Percentiles rank a stretch among this genome's conserved stretches.
Conservation (phyloP, 2,113 vertebrate genomes). For the Columbina picui region DNA sequence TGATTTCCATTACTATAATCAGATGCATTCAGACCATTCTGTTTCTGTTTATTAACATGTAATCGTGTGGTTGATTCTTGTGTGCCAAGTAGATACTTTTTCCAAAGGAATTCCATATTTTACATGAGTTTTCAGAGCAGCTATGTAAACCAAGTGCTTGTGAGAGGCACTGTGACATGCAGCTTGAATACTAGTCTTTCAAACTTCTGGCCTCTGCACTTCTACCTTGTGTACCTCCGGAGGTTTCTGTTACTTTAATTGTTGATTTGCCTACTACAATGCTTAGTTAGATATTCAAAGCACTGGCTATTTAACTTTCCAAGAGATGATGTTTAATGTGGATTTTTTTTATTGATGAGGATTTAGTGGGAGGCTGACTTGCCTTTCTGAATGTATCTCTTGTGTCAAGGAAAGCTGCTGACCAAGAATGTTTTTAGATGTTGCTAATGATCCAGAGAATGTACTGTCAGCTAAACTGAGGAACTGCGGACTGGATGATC, state of each 20-base stretch:
- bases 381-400: background rate
- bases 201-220: background rate
- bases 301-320: background rate
- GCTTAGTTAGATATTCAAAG: background rate
- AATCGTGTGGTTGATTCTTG: slow-evolving; percentile 4
- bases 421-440: slow-evolving; percentile 28
- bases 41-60: slow-evolving; percentile 18
- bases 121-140: background rate
- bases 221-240: background rate
- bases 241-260: background rate
- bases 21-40: slow-evolving; percentile 18
- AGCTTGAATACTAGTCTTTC: background rate
- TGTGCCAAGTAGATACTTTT: slow-evolving; percentile 1
- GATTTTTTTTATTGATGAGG: slow-evolving; percentile 37
- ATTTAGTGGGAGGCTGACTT: slow-evolving; percentile 4
- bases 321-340: background rate
- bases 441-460: slow-evolving; percentile 51
- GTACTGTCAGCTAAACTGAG: too few species aligned
- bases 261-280: background rate
- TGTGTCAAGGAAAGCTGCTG: slow-evolving; percentile 67
- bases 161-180: background rate
- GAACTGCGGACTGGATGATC: too few species aligned
- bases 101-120: background rate
- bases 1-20: slow-evolving; percentile 18
- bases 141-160: background rate